These are phyloP conservation scores for Cryptophagus acutangulus DNA, from an alignment of 2,888 invertebrate genomes.

Conservation along the genomic window DNA sequence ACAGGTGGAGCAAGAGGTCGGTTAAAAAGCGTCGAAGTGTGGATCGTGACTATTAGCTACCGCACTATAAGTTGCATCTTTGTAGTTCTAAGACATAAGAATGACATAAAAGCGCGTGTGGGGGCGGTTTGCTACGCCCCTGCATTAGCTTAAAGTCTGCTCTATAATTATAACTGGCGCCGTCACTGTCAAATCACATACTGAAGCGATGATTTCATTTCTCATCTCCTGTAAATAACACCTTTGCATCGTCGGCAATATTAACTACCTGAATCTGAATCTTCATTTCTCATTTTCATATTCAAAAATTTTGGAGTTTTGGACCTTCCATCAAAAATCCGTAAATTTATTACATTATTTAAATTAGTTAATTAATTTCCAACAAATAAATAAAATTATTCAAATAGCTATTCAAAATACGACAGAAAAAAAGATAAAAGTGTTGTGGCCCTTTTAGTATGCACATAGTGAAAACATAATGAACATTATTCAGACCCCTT, in stretches of 20 bases:
- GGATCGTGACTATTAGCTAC: constrained; percentile 29
- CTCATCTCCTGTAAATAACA: constrained; percentile 1
- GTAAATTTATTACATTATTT: no score
- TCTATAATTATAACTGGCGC: constrained; percentile 37
- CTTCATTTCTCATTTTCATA: no score
- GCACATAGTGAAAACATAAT: no score
- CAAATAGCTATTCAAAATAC: no score
- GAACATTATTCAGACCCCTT: constrained; percentile 28
- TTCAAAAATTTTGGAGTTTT: no score
- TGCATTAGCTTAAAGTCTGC: constrained; percentile 34
- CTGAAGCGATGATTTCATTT: constrained; percentile 5
- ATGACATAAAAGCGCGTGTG: constrained; percentile 32
- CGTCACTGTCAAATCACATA: constrained; percentile 28
- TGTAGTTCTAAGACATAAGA: no score
- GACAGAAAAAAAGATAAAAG: no score
- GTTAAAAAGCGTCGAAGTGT: constrained; percentile 16
- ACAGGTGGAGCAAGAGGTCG: constrained; percentile 14
- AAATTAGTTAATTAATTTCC: no score
- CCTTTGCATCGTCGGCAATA: neutral
- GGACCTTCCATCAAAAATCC: no score
- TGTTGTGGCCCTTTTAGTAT: constrained; percentile 23
- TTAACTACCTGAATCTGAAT: neutral
- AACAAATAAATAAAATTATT: no score
- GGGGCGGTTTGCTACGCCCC: constrained; percentile 36
- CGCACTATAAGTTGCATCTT: constrained; percentile 21